Percentiles rank a stretch among this genome's conserved stretches.
Conservation (phyloP, 2,113 vertebrate species). For the Chionodraco myersi region DNA sequence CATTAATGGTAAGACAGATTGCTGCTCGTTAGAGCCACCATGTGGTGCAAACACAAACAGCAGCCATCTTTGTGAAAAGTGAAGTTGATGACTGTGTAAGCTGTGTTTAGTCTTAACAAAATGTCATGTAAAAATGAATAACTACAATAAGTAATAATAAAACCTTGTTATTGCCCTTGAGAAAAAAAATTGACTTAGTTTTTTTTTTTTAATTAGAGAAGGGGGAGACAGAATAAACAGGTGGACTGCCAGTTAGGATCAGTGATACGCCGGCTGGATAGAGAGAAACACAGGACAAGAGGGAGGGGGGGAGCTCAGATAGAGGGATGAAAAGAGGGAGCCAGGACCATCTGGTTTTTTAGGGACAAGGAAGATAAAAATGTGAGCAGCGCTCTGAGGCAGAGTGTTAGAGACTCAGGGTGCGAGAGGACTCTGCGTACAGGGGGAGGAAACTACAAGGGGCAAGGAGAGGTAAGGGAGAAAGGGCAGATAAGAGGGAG, state of each 20-base stretch:
- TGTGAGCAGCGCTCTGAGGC: slow-evolving; percentile 64
- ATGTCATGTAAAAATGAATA: slow-evolving; percentile 41
- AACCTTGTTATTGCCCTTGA: slow-evolving; percentile 20
- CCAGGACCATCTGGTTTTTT: slow-evolving; percentile 80
- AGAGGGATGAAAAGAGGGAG: slow-evolving; percentile 74
- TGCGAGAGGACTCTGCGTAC: slow-evolving; percentile 38
- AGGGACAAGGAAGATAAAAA: slow-evolving; percentile 72
- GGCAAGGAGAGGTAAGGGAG: slow-evolving; percentile 61
- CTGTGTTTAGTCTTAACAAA: slow-evolving; percentile 46
- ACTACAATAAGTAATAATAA: slow-evolving; percentile 39
- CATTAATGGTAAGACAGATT: slow-evolving; percentile 61
- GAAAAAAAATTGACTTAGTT: slow-evolving; percentile 22
- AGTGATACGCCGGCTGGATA: slow-evolving; percentile 70
- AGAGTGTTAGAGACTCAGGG: slow-evolving; percentile 57
- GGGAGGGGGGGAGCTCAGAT: slow-evolving; percentile 41
- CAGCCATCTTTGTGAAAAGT: slow-evolving; percentile 42
- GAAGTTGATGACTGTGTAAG: slow-evolving; percentile 29
- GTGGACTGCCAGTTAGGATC: slow-evolving; percentile 67
- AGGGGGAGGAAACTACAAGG: slow-evolving; percentile 50
- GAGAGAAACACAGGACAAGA: slow-evolving; percentile 55
- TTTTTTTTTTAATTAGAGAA: slow-evolving; percentile 31
- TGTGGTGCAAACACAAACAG: slow-evolving; percentile 69
- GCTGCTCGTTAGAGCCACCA: slow-evolving; percentile 75
- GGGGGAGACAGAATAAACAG: slow-evolving; percentile 56
- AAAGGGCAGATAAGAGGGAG: slow-evolving; percentile 63